These are phyloP conservation scores for Myotis davidii DNA, from an alignment of 2,113 vertebrate genomes.

Conservation along the genomic window DNA sequence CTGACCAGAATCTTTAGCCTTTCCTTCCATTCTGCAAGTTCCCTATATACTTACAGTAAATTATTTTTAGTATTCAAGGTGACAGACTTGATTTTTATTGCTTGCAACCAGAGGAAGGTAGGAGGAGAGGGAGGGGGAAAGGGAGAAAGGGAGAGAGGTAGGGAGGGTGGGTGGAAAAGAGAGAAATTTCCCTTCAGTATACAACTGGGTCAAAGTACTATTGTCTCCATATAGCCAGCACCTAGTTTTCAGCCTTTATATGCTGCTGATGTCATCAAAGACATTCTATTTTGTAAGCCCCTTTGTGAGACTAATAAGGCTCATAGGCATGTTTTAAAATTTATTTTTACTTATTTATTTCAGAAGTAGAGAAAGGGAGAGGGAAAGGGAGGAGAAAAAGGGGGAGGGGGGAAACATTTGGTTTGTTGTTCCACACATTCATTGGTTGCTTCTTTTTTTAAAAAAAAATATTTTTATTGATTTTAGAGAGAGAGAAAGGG, in stretches of 20 bases:
- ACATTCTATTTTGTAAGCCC: conserved; percentile 15
- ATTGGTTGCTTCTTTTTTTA: too few relatives aligned
- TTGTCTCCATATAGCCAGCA: neutral
- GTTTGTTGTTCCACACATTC: too few relatives aligned
- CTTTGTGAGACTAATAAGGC: neutral
- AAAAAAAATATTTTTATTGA: too few relatives aligned
- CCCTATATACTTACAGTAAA: neutral
- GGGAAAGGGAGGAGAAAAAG: too few relatives aligned
- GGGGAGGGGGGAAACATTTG: too few relatives aligned
- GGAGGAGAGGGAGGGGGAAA: neutral
- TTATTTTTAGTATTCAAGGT: conserved; percentile 2
- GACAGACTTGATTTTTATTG: neutral
- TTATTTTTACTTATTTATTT: too few relatives aligned
- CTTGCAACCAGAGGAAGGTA: neutral
- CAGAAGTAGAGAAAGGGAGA: too few relatives aligned
- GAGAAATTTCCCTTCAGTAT: neutral
- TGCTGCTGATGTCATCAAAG: neutral
- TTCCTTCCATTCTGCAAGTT: neutral
- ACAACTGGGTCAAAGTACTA: neutral
- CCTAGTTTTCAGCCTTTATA: conserved; percentile 19
- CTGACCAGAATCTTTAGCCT: neutral
- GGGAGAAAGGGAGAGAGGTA: neutral
- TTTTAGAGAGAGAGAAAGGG: too few relatives aligned
- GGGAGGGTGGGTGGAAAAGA: neutral
- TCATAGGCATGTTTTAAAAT: neutral